phyloP scores from a whole-genome alignment of 2,113 vertebrate species.

The Chloropsis hardwickii region DNA sequence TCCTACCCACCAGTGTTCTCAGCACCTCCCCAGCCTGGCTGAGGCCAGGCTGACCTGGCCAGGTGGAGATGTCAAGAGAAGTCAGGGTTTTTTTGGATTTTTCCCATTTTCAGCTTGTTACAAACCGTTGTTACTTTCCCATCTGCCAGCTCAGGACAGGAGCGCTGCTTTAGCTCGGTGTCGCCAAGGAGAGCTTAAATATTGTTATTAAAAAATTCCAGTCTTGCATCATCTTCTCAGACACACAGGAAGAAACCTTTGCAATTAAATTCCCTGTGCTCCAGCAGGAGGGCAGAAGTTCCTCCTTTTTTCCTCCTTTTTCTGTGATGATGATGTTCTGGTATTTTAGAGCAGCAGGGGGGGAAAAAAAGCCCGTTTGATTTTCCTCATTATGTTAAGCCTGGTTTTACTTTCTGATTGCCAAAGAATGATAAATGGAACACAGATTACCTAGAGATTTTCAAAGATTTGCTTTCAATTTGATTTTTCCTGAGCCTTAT shows the following conservation, averaged over 20 bases:
- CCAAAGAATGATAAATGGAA: conserved; percentile 7
- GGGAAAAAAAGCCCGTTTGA: background rate
- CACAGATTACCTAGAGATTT: background rate
- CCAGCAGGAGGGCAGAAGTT: background rate
- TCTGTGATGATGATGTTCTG: background rate
- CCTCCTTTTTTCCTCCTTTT: background rate
- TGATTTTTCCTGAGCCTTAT: conserved; percentile 11
- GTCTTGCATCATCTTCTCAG: background rate
- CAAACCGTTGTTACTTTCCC: rapidly evolving
- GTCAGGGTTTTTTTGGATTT: background rate
- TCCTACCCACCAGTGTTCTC: background rate
- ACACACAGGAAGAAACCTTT: background rate
- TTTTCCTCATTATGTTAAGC: background rate
- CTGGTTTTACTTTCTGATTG: conserved; percentile 14
- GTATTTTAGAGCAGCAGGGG: background rate
- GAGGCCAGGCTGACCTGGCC: background rate
- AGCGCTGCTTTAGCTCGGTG: background rate
- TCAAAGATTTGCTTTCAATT: conserved; percentile 30
- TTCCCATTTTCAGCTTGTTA: background rate
- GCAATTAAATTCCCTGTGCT: background rate
- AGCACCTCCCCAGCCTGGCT: background rate
- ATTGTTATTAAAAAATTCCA: background rate
- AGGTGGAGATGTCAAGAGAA: background rate
- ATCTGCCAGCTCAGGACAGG: background rate
- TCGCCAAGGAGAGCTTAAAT: background rate